Evolutionary conservation across 2,888 invertebrate genomes (phyloP).

Genomic region (Torymus texanus): DNA sequence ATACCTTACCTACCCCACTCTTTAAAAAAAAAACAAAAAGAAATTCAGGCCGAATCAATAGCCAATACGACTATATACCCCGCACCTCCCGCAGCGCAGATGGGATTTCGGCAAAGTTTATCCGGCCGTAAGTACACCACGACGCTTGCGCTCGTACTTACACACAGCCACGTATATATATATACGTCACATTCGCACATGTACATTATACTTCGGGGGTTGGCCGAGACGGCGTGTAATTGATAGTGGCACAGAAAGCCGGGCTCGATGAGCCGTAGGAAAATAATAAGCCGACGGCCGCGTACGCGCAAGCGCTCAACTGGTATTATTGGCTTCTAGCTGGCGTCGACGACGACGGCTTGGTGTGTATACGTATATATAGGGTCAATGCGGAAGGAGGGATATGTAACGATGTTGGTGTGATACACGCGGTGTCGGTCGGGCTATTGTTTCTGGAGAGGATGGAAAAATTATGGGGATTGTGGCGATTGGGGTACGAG

Average conservation of each 20-base stretch:
- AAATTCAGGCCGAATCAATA: constrained; percentile 15
- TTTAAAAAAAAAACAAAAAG: neutral
- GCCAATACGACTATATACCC: constrained; percentile 1
- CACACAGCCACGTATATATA: neutral
- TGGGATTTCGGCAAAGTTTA: constrained; percentile 73
- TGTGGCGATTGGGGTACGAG: too few species aligned
- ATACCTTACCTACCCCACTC: too few species aligned
- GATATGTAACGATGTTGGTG: too few species aligned
- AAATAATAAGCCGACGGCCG: constrained; percentile 73
- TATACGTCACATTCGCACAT: neutral
- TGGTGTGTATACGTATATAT: too few species aligned
- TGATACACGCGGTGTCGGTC: too few species aligned
- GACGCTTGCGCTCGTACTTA: neutral
- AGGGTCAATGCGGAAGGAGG: too few species aligned
- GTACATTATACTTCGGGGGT: neutral
- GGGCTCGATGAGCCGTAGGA: constrained; percentile 74
- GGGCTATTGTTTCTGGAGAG: too few species aligned
- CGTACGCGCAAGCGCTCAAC: constrained; percentile 44
- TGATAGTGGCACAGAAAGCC: constrained; percentile 67
- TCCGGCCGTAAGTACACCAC: constrained; percentile 58
- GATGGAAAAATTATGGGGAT: too few species aligned
- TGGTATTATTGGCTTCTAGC: constrained; percentile 67
- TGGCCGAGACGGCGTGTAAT: constrained; percentile 68
- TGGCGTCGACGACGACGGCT: constrained; percentile 58
- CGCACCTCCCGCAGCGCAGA: constrained; percentile 61